These are phyloP conservation scores for Alca torda DNA, from an alignment of 2,797 vertebrate species.

Conservation along the genomic window DNA sequence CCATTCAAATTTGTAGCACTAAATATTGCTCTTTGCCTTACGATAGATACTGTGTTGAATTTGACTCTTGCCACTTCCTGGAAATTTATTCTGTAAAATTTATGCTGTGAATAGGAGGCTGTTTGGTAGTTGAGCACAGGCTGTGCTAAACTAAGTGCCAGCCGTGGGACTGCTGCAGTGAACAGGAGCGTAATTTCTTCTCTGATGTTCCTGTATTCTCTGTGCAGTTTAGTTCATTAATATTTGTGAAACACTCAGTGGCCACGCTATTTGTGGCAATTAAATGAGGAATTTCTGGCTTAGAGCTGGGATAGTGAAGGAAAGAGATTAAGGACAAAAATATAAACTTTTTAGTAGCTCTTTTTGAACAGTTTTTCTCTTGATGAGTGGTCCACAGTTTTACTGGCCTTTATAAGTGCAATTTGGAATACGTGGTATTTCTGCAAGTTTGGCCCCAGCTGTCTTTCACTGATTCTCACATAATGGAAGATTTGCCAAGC, in stretches of 20 bases:
- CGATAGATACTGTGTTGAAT: neutral
- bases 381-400: neutral
- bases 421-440: neutral
- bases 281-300: neutral
- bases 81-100: neutral
- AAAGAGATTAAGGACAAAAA: neutral
- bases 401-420: neutral
- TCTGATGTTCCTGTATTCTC: neutral
- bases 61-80: neutral
- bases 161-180: neutral
- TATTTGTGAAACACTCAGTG: neutral
- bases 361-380: neutral
- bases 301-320: neutral
- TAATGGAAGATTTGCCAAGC: neutral
- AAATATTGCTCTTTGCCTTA: neutral
- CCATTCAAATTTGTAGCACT: accelerated
- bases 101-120: neutral
- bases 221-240: neutral
- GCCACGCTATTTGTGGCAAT: neutral
- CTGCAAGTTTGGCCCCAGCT: neutral
- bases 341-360: neutral
- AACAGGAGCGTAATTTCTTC: neutral
- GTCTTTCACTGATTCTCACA: neutral
- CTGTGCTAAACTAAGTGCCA: neutral
- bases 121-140: neutral